Percentiles rank a stretch among this genome's conserved stretches.
These are phyloP conservation scores for Drosophila baimaii DNA, from an alignment of 1,140 invertebrate genomes.

Conservation along the genomic window DNA sequence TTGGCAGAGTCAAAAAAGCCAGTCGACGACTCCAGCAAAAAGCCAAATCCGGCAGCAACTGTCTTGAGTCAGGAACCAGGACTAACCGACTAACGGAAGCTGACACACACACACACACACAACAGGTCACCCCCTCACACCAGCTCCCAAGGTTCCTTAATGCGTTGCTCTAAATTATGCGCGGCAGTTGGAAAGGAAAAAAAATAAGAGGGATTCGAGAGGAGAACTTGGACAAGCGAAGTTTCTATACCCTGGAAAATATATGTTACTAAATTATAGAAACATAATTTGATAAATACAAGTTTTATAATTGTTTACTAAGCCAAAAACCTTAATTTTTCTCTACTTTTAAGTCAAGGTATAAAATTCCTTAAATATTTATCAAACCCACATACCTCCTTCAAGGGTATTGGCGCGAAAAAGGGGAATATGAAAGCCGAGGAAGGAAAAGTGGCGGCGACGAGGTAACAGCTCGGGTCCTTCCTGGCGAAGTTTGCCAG, in stretches of 20 bases:
- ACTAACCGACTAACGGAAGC: constrained; percentile 47
- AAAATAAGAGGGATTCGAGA: background rate
- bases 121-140: constrained; percentile 55
- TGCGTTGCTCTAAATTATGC: constrained; percentile 78
- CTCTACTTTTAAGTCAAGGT: background rate
- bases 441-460: constrained; percentile 42
- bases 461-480: constrained; percentile 54
- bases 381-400: background rate
- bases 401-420: constrained; percentile 5
- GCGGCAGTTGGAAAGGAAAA: constrained; percentile 39
- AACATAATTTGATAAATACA: background rate
- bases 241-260: background rate
- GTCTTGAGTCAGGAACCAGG: constrained; percentile 50
- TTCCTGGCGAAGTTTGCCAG: constrained; percentile 68
- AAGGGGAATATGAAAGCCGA: constrained; percentile 8
- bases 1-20: constrained; percentile 48
- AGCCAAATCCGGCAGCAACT: constrained; percentile 38
- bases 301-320: background rate
- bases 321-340: background rate
- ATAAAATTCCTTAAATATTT: fast-evolving
- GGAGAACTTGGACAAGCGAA: background rate
- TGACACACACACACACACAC: constrained; percentile 6
- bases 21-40: constrained; percentile 24
- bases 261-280: background rate
- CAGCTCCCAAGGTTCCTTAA: constrained; percentile 56